These are phyloP conservation scores for Napeogenes sylphis DNA, from an alignment of 2,888 invertebrate genomes.

Conservation along the genomic window DNA sequence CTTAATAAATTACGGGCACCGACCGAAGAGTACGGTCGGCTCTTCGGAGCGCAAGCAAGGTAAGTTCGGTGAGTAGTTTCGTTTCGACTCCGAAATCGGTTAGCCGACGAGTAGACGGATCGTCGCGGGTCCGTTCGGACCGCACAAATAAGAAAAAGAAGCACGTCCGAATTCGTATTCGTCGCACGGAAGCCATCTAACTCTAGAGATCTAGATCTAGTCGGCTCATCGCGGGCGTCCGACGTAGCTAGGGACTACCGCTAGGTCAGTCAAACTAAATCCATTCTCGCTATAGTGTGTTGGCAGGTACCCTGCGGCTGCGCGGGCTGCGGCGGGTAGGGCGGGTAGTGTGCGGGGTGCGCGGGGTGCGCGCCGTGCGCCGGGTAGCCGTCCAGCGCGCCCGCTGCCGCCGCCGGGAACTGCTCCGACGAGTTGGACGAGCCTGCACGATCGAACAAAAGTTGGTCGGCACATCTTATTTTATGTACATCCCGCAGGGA, in stretches of 20 bases:
- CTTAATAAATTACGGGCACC: background rate
- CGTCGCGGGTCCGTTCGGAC: constrained; percentile 36
- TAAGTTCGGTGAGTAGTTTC: constrained; percentile 10
- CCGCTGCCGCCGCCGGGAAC: constrained; percentile 86
- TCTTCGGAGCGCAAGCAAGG: no score
- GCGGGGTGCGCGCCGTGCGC: constrained; percentile 86
- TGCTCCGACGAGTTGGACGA: constrained; percentile 95
- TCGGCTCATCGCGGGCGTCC: constrained; percentile 34
- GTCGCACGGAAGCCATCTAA: constrained; percentile 38
- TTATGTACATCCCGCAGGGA: no score
- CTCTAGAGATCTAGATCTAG: constrained; percentile 37
- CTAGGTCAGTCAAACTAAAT: constrained; percentile 12
- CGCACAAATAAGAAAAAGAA: constrained; percentile 55
- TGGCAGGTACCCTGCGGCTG: constrained; percentile 81
- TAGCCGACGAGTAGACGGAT: constrained; percentile 32
- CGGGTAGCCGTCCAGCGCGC: constrained; percentile 81
- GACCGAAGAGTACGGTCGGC: background rate
- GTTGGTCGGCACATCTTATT: no score
- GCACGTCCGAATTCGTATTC: constrained; percentile 39
- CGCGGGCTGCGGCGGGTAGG: constrained; percentile 82
- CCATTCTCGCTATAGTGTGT: constrained; percentile 11
- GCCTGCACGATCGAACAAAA: constrained; percentile 53
- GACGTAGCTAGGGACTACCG: constrained; percentile 22
- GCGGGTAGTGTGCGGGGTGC: constrained; percentile 81
- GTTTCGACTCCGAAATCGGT: constrained; percentile 20